These are phyloP conservation scores for Hepsetus odoe DNA, from an alignment of 2,113 vertebrate genomes.

Conservation along the genomic window DNA sequence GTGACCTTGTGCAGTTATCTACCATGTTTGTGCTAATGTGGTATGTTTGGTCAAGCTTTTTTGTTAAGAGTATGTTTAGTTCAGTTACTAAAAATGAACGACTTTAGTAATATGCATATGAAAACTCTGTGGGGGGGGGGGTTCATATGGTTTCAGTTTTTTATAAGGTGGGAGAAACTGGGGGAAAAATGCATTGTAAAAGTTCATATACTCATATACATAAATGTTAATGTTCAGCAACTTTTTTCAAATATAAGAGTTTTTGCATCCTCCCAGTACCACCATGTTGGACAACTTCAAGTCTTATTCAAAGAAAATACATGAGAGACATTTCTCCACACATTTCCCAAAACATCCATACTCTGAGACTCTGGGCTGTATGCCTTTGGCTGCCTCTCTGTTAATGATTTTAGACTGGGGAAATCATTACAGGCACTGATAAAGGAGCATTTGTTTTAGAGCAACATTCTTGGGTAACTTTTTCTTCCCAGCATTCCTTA, in stretches of 20 bases:
- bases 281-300: background rate
- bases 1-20: too few species aligned
- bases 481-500: conserved; percentile 25
- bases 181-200: too few species aligned
- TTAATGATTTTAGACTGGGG: conserved; percentile 60
- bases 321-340: conserved; percentile 32
- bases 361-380: conserved; percentile 12
- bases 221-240: too few species aligned
- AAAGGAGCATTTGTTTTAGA: conserved; percentile 60
- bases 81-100: too few species aligned
- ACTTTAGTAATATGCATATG: too few species aligned
- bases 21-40: too few species aligned
- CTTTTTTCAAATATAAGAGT: background rate
- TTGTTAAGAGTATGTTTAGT: too few species aligned
- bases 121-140: too few species aligned
- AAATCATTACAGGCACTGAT: conserved; percentile 57
- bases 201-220: too few species aligned
- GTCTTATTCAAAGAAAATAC: conserved; percentile 21
- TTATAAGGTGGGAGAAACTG: too few species aligned
- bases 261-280: background rate
- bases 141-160: too few species aligned
- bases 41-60: too few species aligned
- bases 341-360: conserved; percentile 28
- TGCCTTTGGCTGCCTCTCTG: conserved; percentile 39
- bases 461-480: conserved; percentile 28